phyloP scores from a whole-genome alignment of 2,797 vertebrate genomes.

The Tiaroga cobitis region DNA sequence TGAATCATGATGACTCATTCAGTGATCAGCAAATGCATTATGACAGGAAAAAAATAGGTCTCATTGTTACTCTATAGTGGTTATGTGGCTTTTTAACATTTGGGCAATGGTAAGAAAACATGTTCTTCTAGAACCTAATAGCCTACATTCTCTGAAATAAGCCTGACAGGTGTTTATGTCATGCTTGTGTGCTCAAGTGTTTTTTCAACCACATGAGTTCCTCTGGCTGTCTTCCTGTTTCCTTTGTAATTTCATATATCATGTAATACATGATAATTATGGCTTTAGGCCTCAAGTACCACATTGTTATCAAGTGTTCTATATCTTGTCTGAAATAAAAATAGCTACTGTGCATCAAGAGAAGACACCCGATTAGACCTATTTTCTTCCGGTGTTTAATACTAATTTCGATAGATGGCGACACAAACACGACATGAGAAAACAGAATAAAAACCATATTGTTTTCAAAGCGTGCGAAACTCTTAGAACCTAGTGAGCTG shows the following conservation, averaged over 20 bases:
- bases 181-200: not conserved
- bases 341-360: not conserved
- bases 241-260: not conserved
- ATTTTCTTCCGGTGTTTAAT: not conserved
- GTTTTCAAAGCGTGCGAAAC: not conserved
- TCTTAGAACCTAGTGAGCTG: not conserved
- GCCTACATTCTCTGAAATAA: not conserved
- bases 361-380: not conserved
- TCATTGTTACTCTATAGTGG: not conserved
- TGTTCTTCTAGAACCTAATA: not conserved
- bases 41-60: not conserved
- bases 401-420: not conserved
- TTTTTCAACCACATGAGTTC: conserved; percentile 14
- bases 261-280: not conserved
- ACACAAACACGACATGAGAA: not conserved
- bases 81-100: not conserved
- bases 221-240: not conserved
- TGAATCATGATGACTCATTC: not conserved
- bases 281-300: not conserved
- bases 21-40: not conserved
- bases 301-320: not conserved
- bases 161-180: not conserved
- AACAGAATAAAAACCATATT: not conserved
- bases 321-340: not conserved
- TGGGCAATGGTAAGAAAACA: not conserved